Evolutionary conservation across 92 coral and sea anemone species (phyloP).

Genomic region (Umimayanthus chanpuru): DNA sequence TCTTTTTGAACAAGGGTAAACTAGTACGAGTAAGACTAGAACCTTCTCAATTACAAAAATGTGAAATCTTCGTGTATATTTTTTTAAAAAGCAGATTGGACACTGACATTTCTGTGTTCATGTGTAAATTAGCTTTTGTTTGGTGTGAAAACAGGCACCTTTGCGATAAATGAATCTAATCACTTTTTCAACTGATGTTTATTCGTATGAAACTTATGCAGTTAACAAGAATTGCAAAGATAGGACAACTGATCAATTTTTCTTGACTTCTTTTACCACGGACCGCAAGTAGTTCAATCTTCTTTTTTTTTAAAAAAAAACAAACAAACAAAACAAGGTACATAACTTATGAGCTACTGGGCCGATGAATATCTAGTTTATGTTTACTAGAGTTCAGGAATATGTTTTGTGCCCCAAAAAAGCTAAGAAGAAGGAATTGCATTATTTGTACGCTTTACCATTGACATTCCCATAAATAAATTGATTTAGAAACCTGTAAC

Average conservation of each 20-base stretch:
- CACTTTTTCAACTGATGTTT: background rate
- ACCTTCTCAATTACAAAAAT: background rate
- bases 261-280: background rate
- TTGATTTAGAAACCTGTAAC: too few species aligned
- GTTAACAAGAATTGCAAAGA: background rate
- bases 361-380: too few species aligned
- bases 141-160: background rate
- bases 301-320: too few species aligned
- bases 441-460: too few species aligned
- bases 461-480: too few species aligned
- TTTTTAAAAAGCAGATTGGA: background rate
- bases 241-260: background rate
- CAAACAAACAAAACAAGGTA: too few species aligned
- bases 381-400: too few species aligned
- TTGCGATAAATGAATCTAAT: slow-evolving; percentile 3
- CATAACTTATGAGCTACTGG: too few species aligned
- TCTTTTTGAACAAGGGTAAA: background rate
- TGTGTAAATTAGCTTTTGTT: background rate
- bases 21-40: too few species aligned
- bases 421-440: too few species aligned
- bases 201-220: background rate
- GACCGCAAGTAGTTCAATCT: too few species aligned
- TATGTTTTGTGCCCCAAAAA: too few species aligned
- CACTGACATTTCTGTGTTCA: background rate
- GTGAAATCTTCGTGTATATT: background rate